Base-by-base conservation (phyloP, 2,797 vertebrate species). In the Arctocebus calabarensis region DNA sequence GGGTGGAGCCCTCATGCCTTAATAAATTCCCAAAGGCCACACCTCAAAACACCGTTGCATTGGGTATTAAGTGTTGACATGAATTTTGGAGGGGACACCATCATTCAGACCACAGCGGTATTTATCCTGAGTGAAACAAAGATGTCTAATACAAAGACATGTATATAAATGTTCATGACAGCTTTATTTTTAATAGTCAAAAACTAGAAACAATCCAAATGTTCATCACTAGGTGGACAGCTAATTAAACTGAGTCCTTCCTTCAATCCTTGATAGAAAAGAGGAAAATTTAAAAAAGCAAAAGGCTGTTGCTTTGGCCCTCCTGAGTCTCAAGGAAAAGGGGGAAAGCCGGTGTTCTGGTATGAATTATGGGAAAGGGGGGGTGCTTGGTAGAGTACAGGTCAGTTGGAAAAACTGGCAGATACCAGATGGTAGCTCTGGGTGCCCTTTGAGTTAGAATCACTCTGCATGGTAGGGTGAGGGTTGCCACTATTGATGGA, bases 401-500 rank as follows among this genome's bases (percentile, higher is more conserved):
- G 94, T 95, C 94, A 97, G 96, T 68, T 96, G 96, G 96, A 96
- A 97, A 97, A 97, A 97, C 94, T 94, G 95, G 95, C 95, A 95
- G 95, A 95, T 92, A 98, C 98, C 98, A 95, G 96, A 92, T 96
- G 96, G 92, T 92, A 90, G 95, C 82, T 97, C 97, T 96, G 68
- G 90, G 90, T 95, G 88, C 98, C 97, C 96, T 97, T 89, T 90
- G 68, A 91, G 96, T 94, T 96, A 92, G 96, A 95, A 88, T 97
- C 96, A 96, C 97, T 97, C 98, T 97, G 97, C 88, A 98, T 94
- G 93, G 96, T 95, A 62, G 97, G n/a, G 37, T 97, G 32, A 40
- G 97, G 94, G 16, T 97, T 97, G 90, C 97, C 98, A 89, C 94
- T 97, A 29, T 97, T 97, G 88, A 98, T 95, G 23, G 98, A 96